Percentiles rank a stretch among this genome's conserved stretches.
These are phyloP conservation scores for Rhinella marina DNA, from an alignment of 2,797 vertebrate species.

Conservation along the genomic window DNA sequence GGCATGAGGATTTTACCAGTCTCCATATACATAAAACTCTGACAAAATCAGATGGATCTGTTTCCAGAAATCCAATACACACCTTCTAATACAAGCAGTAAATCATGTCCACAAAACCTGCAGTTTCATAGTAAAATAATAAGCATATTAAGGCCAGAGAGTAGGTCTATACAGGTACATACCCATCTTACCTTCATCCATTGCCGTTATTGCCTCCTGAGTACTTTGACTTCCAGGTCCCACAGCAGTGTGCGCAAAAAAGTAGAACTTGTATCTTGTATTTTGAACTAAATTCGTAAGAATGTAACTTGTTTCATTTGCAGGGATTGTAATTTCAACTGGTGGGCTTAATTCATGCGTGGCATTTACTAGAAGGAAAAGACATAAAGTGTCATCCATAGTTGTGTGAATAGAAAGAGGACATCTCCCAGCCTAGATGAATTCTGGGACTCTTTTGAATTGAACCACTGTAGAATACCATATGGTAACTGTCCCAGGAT, in stretches of 20 bases:
- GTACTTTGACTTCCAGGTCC: conserved; percentile 87
- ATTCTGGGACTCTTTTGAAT: neutral
- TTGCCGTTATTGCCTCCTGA: conserved; percentile 87
- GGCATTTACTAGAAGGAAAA: conserved; percentile 85
- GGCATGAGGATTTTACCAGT: too few relatives aligned
- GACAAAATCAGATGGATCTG: neutral
- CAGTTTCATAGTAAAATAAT: neutral
- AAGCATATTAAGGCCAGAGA: neutral
- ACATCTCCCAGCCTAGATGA: neutral
- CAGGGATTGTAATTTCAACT: conserved; percentile 85
- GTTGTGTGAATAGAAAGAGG: neutral
- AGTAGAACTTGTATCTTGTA: conserved; percentile 97
- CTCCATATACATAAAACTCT: neutral
- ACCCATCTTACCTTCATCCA: conserved; percentile 92
- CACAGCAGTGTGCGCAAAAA: conserved; percentile 85
- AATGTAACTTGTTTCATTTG: conserved; percentile 90
- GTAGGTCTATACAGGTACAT: conserved; percentile 67
- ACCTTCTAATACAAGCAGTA: neutral
- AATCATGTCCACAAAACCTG: neutral
- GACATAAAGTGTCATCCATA: neutral
- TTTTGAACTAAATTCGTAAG: conserved; percentile 92
- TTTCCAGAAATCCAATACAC: neutral
- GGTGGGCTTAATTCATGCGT: conserved; percentile 89
- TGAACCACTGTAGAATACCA: neutral
- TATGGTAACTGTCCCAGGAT: neutral